A percentile compares a stretch with the other conserved stretches of the same genome.
Evolutionary conservation across 2,113 vertebrate species (phyloP).

Genomic region (Vimba vimba): DNA sequence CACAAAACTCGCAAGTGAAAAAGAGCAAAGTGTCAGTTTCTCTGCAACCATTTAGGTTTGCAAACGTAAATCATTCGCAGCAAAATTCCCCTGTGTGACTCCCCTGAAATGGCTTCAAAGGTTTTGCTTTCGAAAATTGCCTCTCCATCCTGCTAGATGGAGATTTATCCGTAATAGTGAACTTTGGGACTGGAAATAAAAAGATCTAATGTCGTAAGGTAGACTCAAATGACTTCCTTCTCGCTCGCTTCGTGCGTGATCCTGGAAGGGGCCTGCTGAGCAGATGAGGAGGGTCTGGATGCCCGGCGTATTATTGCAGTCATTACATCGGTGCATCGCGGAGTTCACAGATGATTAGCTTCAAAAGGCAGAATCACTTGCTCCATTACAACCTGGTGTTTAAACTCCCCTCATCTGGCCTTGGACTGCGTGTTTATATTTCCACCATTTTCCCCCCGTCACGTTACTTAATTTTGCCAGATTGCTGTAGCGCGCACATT

Average conservation of each 20-base stretch:
- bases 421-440: constrained; percentile 71
- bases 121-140: constrained; percentile 12
- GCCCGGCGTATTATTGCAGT: constrained; percentile 75
- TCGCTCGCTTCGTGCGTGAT: constrained; percentile 37
- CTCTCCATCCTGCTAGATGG: background rate
- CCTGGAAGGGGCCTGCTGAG: constrained; percentile 66
- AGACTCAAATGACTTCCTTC: constrained; percentile 42
- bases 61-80: constrained; percentile 12
- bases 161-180: constrained; percentile 6
- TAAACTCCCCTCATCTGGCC: constrained; percentile 72
- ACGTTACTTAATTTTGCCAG: constrained; percentile 58
- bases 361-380: constrained; percentile 78
- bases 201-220: constrained; percentile 3
- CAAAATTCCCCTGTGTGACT: constrained; percentile 19
- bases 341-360: constrained; percentile 79
- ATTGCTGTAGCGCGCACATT: constrained; percentile 43
- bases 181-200: constrained; percentile 37
- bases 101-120: constrained; percentile 26
- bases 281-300: constrained; percentile 74
- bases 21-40: background rate
- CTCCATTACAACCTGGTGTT: constrained; percentile 75
- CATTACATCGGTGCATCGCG: constrained; percentile 71
- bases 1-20: background rate
- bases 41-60: background rate
- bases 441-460: constrained; percentile 64